Evolutionary conservation across 2,113 vertebrate species (phyloP).

Genomic region (Clarias macrocephalus): DNA sequence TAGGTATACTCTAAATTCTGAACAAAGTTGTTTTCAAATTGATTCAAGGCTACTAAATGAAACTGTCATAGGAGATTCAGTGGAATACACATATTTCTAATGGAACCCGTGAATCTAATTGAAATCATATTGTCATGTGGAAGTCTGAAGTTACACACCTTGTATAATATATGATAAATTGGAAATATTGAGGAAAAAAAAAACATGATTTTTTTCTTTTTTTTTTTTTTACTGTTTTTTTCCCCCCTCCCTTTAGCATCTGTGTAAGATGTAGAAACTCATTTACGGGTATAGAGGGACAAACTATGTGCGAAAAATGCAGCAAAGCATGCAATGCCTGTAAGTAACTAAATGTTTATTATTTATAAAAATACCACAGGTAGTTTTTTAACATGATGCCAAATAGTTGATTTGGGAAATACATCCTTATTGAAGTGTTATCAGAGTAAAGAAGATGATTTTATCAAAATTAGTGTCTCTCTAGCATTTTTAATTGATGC

Average conservation of each 20-base stretch:
- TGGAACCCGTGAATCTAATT: not conserved
- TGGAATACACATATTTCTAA: not conserved
- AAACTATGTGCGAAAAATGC: conserved; percentile 71
- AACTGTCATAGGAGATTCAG: not conserved
- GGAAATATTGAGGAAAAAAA: not conserved
- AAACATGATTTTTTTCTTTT: not conserved
- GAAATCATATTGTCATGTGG: not conserved
- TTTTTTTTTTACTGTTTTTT: conserved; percentile 4
- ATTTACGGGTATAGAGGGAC: conserved; percentile 63
- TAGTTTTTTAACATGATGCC: not conserved
- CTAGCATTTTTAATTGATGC: not conserved
- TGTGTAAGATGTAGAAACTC: conserved; percentile 69
- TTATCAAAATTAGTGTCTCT: not conserved
- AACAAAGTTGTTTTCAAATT: not conserved
- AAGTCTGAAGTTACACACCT: not conserved
- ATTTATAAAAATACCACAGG: not conserved
- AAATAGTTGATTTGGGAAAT: not conserved
- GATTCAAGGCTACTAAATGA: not conserved
- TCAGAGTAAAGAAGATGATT: not conserved
- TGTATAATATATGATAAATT: not conserved
- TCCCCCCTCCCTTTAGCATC: conserved; percentile 50
- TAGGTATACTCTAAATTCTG: not conserved
- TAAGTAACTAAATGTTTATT: conserved; percentile 30
- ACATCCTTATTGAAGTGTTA: not conserved
- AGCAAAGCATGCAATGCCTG: conserved; percentile 60